Evolutionary conservation across 2,888 invertebrate genomes (phyloP).

Genomic region (Ichneumoninae sp.): DNA sequence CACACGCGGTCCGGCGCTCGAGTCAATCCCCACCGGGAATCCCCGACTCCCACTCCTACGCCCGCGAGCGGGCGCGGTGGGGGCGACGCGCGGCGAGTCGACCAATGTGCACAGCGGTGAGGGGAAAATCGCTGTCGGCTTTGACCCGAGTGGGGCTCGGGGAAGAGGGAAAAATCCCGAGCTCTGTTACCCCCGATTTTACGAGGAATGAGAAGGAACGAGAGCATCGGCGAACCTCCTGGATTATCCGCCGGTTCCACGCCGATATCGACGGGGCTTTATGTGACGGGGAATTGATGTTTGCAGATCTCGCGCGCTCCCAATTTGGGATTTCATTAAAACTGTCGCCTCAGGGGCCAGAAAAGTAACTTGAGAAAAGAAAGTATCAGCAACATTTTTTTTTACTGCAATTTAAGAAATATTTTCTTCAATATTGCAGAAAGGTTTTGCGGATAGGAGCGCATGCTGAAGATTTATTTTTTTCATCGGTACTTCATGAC

Average conservation of each 20-base stretch:
- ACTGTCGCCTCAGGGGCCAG: neutral
- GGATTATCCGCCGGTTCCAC: constrained; percentile 6
- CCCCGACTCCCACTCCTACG: constrained; percentile 67
- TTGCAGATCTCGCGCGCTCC: neutral
- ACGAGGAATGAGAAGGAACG: constrained; percentile 24
- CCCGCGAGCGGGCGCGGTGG: constrained; percentile 28
- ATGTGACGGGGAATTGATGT: neutral
- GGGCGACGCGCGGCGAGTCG: neutral
- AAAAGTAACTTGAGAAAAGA: neutral
- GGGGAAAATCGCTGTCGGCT: constrained; percentile 5
- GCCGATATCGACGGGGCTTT: constrained; percentile 5
- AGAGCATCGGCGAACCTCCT: constrained; percentile 45
- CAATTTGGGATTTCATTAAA: neutral
- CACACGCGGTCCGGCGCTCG: constrained; percentile 15
- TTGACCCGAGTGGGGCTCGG: constrained; percentile 1
- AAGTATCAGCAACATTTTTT: too few species aligned
- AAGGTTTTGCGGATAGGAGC: too few species aligned
- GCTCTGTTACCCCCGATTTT: constrained; percentile 24
- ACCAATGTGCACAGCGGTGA: constrained; percentile 7
- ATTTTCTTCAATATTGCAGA: too few species aligned
- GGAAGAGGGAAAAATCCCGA: neutral
- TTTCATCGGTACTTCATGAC: too few species aligned
- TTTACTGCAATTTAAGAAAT: too few species aligned
- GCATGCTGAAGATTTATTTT: too few species aligned
- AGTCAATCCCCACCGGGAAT: constrained; percentile 31